Conservation (phyloP, 2,113 vertebrate genomes). For the Chionodraco myersi region DNA sequence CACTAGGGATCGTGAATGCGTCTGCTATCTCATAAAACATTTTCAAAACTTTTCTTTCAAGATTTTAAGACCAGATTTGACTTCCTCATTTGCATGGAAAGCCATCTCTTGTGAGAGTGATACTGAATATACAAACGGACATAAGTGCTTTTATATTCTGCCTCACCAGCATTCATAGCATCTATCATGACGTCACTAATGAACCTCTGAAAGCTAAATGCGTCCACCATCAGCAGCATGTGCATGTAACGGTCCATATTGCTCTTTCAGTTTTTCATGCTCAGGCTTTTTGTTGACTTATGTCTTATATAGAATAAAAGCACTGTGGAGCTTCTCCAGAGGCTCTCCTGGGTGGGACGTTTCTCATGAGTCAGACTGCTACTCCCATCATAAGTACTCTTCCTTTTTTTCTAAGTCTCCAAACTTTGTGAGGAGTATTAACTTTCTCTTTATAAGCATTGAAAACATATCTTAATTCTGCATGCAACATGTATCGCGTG, state of each 20-base stretch:
- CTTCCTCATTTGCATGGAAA: background rate
- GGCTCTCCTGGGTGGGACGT: background rate
- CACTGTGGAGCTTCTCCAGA: conserved; percentile 10
- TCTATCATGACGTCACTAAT: background rate
- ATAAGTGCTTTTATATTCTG: background rate
- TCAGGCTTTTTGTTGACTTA: background rate
- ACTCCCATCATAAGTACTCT: background rate
- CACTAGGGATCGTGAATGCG: too few relatives aligned
- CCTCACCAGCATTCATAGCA: background rate
- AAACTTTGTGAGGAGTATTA: background rate
- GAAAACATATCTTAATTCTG: background rate
- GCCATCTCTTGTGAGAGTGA: background rate
- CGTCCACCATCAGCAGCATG: background rate
- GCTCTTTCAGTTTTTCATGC: background rate
- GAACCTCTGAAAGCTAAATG: conserved; percentile 8
- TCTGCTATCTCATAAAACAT: too few relatives aligned
- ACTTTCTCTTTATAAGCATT: background rate
- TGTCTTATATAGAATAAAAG: background rate
- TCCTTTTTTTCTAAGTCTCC: background rate
- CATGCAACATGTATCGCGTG: background rate
- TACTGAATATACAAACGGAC: background rate
- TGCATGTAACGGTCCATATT: background rate
- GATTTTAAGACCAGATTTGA: background rate
- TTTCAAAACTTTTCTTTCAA: background rate
- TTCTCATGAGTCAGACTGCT: background rate